Percentiles rank a stretch among this genome's conserved stretches.
Conservation (phyloP, 2,113 vertebrate genomes). For the Lonchura striata region DNA sequence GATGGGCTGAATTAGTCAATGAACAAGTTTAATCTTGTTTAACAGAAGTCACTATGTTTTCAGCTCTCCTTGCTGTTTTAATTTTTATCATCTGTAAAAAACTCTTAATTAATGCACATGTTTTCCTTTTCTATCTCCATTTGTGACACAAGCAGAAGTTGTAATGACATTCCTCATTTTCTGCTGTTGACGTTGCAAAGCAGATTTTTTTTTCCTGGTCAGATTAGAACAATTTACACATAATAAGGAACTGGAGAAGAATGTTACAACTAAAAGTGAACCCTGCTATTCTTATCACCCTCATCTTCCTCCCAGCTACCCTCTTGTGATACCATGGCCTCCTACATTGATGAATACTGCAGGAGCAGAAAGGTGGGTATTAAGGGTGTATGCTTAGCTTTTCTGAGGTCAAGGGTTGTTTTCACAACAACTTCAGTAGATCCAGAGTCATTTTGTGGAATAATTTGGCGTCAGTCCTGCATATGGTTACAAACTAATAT, state of each 20-base stretch:
- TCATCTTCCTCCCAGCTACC: conserved; percentile 50
- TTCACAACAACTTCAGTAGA: conserved; percentile 57
- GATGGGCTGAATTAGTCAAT: not conserved
- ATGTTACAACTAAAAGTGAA: not conserved
- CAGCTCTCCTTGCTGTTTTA: not conserved
- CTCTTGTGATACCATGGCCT: conserved; percentile 28
- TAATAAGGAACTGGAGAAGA: not conserved
- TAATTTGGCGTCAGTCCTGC: conserved; percentile 8
- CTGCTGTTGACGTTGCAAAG: not conserved
- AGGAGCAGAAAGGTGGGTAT: not conserved
- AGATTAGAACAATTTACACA: not conserved
- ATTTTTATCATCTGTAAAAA: not conserved
- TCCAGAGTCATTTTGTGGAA: conserved; percentile 4
- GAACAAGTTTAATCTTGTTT: not conserved
- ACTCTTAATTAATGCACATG: not conserved
- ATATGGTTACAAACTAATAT: not conserved
- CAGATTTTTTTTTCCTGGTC: not conserved
- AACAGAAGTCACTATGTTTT: not conserved
- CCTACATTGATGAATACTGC: conserved; percentile 33
- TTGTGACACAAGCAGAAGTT: not conserved
- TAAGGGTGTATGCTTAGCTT: not conserved
- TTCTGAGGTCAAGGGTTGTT: conserved; percentile 44
- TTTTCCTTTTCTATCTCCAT: not conserved
- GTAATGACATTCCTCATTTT: not conserved
- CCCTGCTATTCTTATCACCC: not conserved